These are phyloP conservation scores for Herpetotheres cachinnans DNA, from an alignment of 2,113 vertebrate species.

Conservation along the genomic window DNA sequence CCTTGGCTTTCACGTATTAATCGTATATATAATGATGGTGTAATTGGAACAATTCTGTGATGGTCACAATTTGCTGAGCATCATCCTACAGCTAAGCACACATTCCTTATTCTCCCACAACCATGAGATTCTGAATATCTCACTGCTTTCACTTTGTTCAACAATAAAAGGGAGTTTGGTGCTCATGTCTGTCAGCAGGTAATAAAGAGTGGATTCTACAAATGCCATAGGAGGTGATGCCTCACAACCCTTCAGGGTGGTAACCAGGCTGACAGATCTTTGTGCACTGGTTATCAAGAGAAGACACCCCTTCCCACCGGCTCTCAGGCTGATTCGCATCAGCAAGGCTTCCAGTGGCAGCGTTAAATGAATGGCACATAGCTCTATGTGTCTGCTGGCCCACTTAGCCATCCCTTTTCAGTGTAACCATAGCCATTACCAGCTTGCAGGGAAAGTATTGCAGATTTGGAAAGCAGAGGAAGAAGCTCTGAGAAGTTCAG, in stretches of 20 bases:
- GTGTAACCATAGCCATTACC: background rate
- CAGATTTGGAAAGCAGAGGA: background rate
- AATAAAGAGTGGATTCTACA: background rate
- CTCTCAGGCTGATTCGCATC: background rate
- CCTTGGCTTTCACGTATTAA: background rate
- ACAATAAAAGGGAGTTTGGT: background rate
- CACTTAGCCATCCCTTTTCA: background rate
- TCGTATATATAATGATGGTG: background rate
- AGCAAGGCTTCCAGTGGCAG: background rate
- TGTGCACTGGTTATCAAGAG: background rate
- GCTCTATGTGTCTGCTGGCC: background rate
- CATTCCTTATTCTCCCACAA: background rate
- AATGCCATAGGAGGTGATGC: background rate
- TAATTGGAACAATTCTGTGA: background rate
- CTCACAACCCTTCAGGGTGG: background rate
- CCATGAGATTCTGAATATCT: background rate
- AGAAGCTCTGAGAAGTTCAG: background rate
- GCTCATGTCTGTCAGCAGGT: background rate
- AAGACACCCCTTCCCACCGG: background rate
- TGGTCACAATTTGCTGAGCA: background rate
- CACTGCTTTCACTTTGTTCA: background rate
- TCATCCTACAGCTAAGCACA: background rate
- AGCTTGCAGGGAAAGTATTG: background rate
- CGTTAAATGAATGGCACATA: rapidly evolving
- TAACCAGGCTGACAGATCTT: background rate